Percentiles rank a stretch among this genome's conserved stretches.
phyloP scores from a whole-genome alignment of 1,140 invertebrate species.

The Drosophila littoralis region DNA sequence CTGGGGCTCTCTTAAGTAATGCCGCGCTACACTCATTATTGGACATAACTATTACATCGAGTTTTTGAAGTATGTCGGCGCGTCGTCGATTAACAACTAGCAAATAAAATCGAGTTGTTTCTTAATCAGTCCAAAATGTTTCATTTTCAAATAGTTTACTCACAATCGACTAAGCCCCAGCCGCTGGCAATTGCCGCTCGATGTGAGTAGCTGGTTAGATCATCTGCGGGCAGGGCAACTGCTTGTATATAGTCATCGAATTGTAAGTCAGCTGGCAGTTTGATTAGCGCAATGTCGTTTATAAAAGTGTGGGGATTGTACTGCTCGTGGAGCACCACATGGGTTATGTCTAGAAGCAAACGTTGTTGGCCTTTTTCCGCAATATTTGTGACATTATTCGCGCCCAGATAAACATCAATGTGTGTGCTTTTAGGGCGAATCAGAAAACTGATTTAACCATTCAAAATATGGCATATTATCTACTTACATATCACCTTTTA shows the following conservation, averaged over 20 bases:
- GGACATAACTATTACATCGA: not conserved
- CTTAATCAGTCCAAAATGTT: too few relatives aligned
- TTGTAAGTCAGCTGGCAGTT: not conserved
- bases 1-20: not conserved
- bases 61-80: not conserved
- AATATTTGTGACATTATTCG: not conserved
- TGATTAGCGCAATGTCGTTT: not conserved
- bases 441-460: not conserved
- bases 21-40: not conserved
- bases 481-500: not conserved
- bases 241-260: constrained; percentile 3
- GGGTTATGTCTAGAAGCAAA: not conserved
- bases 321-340: not conserved
- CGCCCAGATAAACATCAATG: not conserved
- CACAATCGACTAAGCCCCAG: not conserved
- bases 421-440: not conserved
- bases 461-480: not conserved
- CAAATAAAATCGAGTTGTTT: too few relatives aligned
- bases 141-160: not conserved
- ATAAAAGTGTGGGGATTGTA: not conserved
- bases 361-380: not conserved
- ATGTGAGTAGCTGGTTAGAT: not conserved
- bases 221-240: not conserved
- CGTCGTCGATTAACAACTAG: too few relatives aligned
- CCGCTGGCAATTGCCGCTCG: not conserved